Evolutionary conservation across 2,113 vertebrate genomes (phyloP).

Genomic region (Perca schrenkii): DNA sequence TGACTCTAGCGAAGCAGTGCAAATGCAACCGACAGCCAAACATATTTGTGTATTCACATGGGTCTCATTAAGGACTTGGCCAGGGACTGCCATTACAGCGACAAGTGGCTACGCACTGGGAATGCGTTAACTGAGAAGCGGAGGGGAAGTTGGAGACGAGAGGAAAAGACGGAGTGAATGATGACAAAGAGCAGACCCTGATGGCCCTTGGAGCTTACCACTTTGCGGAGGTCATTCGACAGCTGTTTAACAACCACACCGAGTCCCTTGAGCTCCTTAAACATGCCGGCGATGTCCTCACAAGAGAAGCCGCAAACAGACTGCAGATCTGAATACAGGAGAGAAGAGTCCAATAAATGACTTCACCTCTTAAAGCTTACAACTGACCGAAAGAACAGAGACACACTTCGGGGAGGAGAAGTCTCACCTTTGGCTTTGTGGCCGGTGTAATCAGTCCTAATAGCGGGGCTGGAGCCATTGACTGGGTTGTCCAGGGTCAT

Average conservation of each 20-base stretch:
- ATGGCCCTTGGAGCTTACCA: constrained; percentile 86
- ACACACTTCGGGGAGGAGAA: neutral
- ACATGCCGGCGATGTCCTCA: constrained; percentile 92
- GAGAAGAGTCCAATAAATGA: constrained; percentile 38
- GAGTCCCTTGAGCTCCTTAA: constrained; percentile 92
- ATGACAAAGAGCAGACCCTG: constrained; percentile 51
- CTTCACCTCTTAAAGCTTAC: neutral
- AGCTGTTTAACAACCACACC: constrained; percentile 91
- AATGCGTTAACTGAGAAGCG: constrained; percentile 46
- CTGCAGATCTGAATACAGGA: constrained; percentile 83
- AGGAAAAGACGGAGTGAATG: constrained; percentile 31
- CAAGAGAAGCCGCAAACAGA: constrained; percentile 95
- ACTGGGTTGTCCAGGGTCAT: constrained; percentile 92
- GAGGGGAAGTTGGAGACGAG: constrained; percentile 15
- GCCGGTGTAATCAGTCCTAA: constrained; percentile 93
- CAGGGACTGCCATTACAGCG: constrained; percentile 58
- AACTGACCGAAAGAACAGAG: neutral
- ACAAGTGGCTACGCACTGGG: constrained; percentile 70
- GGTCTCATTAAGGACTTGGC: constrained; percentile 79
- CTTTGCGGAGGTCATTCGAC: constrained; percentile 90
- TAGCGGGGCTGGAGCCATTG: constrained; percentile 94
- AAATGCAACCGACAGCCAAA: constrained; percentile 68
- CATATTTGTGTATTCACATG: constrained; percentile 81
- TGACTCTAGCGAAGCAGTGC: constrained; percentile 71
- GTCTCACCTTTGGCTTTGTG: constrained; percentile 92